These are phyloP conservation scores for Alligator sinensis DNA, from an alignment of 2,113 vertebrate genomes.

Conservation along the genomic window DNA sequence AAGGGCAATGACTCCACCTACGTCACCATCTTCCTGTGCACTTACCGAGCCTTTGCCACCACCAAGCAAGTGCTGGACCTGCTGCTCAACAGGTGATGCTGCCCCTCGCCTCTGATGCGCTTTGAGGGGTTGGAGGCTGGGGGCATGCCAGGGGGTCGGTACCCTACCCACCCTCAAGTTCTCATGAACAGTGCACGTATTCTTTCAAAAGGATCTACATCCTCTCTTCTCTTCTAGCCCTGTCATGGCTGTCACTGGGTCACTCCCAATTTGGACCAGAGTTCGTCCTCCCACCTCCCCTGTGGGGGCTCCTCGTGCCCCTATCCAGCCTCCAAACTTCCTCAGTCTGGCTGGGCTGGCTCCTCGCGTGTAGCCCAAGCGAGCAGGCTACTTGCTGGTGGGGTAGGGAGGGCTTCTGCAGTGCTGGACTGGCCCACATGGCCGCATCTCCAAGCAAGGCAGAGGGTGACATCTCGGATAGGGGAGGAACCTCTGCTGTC, in stretches of 20 bases:
- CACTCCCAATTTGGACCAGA: not conserved
- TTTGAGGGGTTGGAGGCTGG: not conserved
- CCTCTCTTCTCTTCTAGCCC: not conserved
- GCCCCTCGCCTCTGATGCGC: accelerated
- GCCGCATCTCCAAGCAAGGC: not conserved
- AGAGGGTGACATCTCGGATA: not conserved
- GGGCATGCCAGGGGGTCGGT: not conserved
- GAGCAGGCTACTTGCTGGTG: not conserved
- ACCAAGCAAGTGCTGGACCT: conserved; percentile 96
- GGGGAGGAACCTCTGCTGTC: not conserved
- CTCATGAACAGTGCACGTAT: no score
- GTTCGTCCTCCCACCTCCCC: not conserved
- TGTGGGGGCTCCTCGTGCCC: not conserved
- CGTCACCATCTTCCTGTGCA: conserved; percentile 98
- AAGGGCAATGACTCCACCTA: conserved; percentile 97
- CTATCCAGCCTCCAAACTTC: not conserved
- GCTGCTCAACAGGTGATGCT: conserved; percentile 90
- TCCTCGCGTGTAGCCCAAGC: not conserved
- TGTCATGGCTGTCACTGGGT: not conserved
- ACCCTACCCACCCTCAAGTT: not conserved
- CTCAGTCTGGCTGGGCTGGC: not conserved
- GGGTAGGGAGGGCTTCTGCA: not conserved
- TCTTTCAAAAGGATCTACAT: not conserved
- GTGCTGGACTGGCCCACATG: not conserved
- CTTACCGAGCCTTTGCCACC: conserved; percentile 93